Percentiles rank a stretch among this genome's conserved stretches.
Conservation (phyloP, 2,797 vertebrate species). For the Microcaecilia unicolor region DNA sequence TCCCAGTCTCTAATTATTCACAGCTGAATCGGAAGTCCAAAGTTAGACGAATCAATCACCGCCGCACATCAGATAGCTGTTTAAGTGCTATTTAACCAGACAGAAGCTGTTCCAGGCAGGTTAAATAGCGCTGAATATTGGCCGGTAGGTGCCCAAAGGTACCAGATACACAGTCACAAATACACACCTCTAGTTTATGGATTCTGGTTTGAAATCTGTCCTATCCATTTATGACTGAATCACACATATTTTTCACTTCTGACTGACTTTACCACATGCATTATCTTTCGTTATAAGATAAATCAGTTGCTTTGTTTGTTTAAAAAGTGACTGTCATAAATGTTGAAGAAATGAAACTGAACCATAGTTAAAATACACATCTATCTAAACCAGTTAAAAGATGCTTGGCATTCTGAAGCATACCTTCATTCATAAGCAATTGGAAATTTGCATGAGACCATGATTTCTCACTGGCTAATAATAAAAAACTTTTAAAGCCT, state of each 20-base stretch:
- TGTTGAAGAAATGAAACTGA: conserved; percentile 17
- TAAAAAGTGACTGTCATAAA: conserved; percentile 28
- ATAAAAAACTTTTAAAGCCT: conserved; percentile 25
- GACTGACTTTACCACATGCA: conserved; percentile 25
- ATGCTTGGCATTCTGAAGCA: conserved; percentile 7
- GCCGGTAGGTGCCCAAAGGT: too few species aligned
- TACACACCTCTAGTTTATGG: too few species aligned
- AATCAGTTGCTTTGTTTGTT: conserved; percentile 24
- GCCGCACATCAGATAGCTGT: too few species aligned
- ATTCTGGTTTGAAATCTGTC: too few species aligned
- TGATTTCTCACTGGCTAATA: conserved; percentile 5
- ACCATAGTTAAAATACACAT: conserved; percentile 9
- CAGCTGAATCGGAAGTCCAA: too few species aligned
- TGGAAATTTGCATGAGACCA: conserved; percentile 5
- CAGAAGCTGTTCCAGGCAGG: too few species aligned
- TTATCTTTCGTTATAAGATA: conserved; percentile 36
- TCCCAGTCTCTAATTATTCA: too few species aligned
- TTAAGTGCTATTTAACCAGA: too few species aligned
- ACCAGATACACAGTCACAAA: too few species aligned
- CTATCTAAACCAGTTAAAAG: conserved; percentile 3
- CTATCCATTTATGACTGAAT: conserved; percentile 28
- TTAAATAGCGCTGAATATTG: too few species aligned
- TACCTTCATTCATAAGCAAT: neutral
- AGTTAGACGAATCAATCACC: too few species aligned
- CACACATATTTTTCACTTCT: conserved; percentile 10